Percentiles rank a stretch among this genome's conserved stretches.
phyloP scores from a whole-genome alignment of 2,888 invertebrate genomes.

The Erebia palarica region DNA sequence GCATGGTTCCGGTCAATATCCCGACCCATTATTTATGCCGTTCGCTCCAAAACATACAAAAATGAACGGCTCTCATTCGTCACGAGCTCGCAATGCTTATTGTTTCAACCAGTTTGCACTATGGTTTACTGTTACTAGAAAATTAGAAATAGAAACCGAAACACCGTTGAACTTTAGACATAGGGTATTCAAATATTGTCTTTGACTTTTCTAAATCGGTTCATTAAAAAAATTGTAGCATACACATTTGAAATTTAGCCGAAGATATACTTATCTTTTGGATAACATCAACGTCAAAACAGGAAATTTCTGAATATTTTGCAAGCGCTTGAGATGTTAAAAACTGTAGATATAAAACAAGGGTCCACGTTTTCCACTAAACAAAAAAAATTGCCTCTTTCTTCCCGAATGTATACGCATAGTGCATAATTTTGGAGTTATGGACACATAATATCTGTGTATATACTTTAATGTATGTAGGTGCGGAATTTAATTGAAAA shows the following conservation, averaged over 20 bases:
- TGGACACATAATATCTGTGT: constrained; percentile 35
- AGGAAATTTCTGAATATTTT: too few species aligned
- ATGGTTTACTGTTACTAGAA: constrained; percentile 13
- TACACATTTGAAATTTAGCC: too few species aligned
- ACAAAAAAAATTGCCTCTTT: too few species aligned
- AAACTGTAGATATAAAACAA: too few species aligned
- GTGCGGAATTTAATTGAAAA: constrained; percentile 70
- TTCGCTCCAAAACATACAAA: constrained; percentile 76
- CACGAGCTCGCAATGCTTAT: constrained; percentile 71
- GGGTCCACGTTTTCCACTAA: too few species aligned
- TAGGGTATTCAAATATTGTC: background rate
- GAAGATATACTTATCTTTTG: too few species aligned
- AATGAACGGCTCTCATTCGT: constrained; percentile 72
- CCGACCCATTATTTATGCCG: constrained; percentile 70
- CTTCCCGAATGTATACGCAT: background rate
- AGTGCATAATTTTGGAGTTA: background rate
- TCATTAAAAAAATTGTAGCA: too few species aligned
- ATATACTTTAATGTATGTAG: constrained; percentile 36
- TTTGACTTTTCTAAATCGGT: background rate
- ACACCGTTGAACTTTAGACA: background rate
- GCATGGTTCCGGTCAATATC: constrained; percentile 75
- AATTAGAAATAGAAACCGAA: constrained; percentile 6
- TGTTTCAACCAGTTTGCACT: constrained; percentile 69
- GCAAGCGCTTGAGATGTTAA: too few species aligned
- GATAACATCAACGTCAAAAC: too few species aligned